phyloP scores from a whole-genome alignment of 2,113 vertebrate species.

The Ictalurus punctatus region DNA sequence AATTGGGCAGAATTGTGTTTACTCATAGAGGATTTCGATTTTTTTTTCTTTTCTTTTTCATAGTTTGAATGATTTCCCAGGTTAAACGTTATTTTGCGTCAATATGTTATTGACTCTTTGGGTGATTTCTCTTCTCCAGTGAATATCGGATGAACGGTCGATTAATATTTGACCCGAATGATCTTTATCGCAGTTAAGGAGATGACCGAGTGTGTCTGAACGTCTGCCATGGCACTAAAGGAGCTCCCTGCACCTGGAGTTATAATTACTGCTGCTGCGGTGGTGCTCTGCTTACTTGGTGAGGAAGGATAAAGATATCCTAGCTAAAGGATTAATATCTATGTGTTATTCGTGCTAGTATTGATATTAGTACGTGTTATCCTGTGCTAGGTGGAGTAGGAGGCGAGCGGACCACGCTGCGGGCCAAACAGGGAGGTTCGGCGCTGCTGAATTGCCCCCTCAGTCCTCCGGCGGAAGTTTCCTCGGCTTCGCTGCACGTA shows the following conservation, averaged over 20 bases:
- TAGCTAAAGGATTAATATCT: neutral
- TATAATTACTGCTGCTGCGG: constrained; percentile 41
- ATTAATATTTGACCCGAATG: constrained; percentile 3
- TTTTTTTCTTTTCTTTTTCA: neutral
- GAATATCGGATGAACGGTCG: neutral
- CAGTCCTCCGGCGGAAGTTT: constrained; percentile 60
- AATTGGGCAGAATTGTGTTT: neutral
- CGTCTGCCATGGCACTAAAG: constrained; percentile 67
- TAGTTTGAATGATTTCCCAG: neutral
- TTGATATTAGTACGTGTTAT: neutral
- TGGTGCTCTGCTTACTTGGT: constrained; percentile 63
- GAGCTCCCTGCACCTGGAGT: constrained; percentile 58
- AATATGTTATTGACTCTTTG: neutral
- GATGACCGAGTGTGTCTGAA: constrained; percentile 63
- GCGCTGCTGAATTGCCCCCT: constrained; percentile 80
- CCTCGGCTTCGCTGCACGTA: constrained; percentile 76
- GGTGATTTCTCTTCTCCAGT: neutral
- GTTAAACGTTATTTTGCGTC: neutral
- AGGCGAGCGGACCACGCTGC: constrained; percentile 57
- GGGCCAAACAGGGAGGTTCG: constrained; percentile 72
- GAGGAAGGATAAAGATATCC: constrained; percentile 56
- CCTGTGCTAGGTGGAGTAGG: constrained; percentile 6
- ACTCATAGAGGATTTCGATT: neutral
- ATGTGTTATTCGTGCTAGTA: no score
- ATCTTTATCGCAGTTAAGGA: constrained; percentile 37